Base-by-base conservation (phyloP, 2,797 vertebrate genomes). In the Eurystomus glaucurus region DNA sequence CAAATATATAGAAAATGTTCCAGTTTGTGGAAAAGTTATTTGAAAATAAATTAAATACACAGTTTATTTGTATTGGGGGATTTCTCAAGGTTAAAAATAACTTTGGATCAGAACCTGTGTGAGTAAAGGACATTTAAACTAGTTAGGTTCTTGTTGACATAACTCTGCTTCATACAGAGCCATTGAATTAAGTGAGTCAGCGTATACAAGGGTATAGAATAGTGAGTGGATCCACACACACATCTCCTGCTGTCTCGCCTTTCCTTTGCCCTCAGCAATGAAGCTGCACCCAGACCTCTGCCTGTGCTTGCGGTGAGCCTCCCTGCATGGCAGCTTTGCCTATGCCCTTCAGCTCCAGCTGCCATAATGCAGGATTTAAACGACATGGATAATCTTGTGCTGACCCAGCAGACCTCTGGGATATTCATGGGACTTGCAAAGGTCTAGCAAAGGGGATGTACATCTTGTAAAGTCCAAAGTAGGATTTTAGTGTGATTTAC, bases 171-270 rank as follows among this genome's bases (percentile, higher is more conserved):
- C 37, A 4, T 14, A 13, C 5, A 33, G 18, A 19, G 14, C 15
- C 0, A 1, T 25, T 1, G 6, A 31, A 58, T 54, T 17, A 54
- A 65, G 18, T 6, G 6, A 71, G 57, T 64, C 4, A 1, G 7
- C 25, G 19, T 7, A 5, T 28, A 7, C 2, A 28, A 13, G 58
- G 7, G 5, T 50, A 4, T 16, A 31, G 41, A 64, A 51, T 19
- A 57, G 10, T 14, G 1, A 43, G 19, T 55, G 57, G 31, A 16
- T 77, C 48, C 11, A 10, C 1, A 23, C 4, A 12, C 28, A 19
- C 4, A 18, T 0, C 0, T 61, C 11, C 10, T n/a, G 5, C 33
- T 76, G 21, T 10, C 52, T 60, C 0, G 2, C 22, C 26, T 74
- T 58, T 60, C 8, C 10, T 14, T 52, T 2, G 1, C 23, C 7